A percentile compares a stretch with the other conserved stretches of the same genome.
These are phyloP conservation scores for Ptychadena robeensis DNA, from an alignment of 2,797 vertebrate species.

Conservation along the genomic window DNA sequence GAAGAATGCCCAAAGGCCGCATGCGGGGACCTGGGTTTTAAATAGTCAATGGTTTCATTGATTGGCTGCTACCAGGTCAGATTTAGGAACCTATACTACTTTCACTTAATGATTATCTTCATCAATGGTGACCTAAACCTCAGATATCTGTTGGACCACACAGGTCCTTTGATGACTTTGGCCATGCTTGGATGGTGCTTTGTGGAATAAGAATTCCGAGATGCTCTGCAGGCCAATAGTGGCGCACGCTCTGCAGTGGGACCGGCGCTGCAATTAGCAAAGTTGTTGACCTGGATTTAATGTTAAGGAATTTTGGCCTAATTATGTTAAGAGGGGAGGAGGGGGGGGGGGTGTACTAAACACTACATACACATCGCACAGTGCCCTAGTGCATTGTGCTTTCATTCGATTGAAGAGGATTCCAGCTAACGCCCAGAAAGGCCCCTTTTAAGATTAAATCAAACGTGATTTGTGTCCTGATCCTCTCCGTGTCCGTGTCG, in stretches of 20 bases:
- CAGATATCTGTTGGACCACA: no score
- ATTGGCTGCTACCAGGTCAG: no score
- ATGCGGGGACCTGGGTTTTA: no score
- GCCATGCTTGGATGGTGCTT: no score
- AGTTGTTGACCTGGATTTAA: slow-evolving; percentile 53
- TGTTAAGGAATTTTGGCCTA: slow-evolving; percentile 45
- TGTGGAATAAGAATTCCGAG: neutral
- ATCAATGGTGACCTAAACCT: no score
- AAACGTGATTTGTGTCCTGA: neutral
- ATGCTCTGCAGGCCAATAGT: slow-evolving; percentile 12
- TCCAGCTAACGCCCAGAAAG: neutral
- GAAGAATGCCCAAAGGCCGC: no score
- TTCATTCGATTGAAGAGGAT: neutral
- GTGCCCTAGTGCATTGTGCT: neutral
- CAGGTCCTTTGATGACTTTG: no score
- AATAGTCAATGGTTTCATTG: no score
- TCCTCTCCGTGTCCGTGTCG: neutral
- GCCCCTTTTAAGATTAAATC: neutral
- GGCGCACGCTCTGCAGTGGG: neutral
- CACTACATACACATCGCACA: neutral
- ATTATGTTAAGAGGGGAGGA: slow-evolving; percentile 13
- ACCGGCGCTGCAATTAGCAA: slow-evolving; percentile 39
- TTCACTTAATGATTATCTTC: no score
- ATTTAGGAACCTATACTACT: no score
- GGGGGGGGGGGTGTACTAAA: neutral